These are phyloP conservation scores for Anagrus nilaparvatae DNA, from an alignment of 1,140 invertebrate genomes.

Conservation along the genomic window DNA sequence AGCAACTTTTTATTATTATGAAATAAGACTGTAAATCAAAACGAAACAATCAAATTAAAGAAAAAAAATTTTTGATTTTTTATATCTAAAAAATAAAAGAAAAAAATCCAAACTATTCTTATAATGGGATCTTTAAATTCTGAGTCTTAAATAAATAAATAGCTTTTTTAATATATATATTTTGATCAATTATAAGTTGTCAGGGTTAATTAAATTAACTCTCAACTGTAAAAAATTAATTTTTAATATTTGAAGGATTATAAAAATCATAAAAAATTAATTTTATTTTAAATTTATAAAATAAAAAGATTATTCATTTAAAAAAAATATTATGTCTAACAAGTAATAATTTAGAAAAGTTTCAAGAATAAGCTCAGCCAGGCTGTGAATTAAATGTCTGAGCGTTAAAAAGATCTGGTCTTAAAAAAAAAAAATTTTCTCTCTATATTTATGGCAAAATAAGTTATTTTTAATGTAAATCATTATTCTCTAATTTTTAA, in stretches of 20 bases:
- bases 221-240: conserved; percentile 18
- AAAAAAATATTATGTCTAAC: conserved; percentile 10
- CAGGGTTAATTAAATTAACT: conserved; percentile 17
- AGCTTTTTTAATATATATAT: too few relatives aligned
- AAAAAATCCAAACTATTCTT: too few relatives aligned
- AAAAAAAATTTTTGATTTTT: too few relatives aligned
- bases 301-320: not conserved
- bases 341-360: conserved; percentile 16
- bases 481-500: conserved; percentile 3
- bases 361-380: conserved; percentile 33
- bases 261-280: conserved; percentile 13
- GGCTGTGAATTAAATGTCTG: conserved; percentile 44
- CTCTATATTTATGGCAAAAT: conserved; percentile 5
- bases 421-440: conserved; percentile 14
- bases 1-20: too few relatives aligned
- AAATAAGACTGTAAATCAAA: too few relatives aligned
- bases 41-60: too few relatives aligned
- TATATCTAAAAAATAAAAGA: too few relatives aligned
- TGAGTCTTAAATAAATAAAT: too few relatives aligned
- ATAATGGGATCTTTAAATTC: too few relatives aligned
- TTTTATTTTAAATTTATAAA: conserved; percentile 10
- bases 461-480: conserved; percentile 12
- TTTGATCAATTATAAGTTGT: conserved; percentile 8
- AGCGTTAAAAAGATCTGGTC: conserved; percentile 28
- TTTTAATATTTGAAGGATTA: conserved; percentile 16